phyloP scores from a whole-genome alignment of 2,888 invertebrate genomes.

The Stenodera caucasica region DNA sequence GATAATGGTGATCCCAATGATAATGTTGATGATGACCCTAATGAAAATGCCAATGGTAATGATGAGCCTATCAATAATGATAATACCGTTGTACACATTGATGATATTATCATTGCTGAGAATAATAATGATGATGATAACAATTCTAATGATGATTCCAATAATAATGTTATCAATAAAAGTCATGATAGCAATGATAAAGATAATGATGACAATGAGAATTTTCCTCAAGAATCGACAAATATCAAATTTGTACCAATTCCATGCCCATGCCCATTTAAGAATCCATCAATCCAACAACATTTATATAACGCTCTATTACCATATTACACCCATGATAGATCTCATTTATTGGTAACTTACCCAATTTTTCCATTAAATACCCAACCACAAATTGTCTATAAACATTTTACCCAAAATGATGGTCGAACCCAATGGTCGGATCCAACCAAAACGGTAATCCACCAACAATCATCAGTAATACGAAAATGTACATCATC shows the following conservation, averaged over 20 bases:
- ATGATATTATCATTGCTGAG: too few relatives aligned
- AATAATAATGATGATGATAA: too few relatives aligned
- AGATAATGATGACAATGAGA: too few relatives aligned
- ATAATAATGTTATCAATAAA: too few relatives aligned
- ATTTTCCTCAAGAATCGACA: neutral
- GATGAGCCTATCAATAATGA: too few relatives aligned
- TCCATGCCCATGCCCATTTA: neutral
- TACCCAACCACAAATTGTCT: neutral
- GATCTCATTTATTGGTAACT: neutral
- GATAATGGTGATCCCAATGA: too few relatives aligned
- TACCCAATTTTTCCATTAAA: neutral
- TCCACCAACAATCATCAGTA: constrained; percentile 19
- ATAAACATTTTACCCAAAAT: neutral
- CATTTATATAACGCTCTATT: neutral
- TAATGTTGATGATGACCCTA: too few relatives aligned
- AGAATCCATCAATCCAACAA: neutral
- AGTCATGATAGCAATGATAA: neutral
- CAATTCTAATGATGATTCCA: too few relatives aligned
- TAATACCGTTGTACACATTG: too few relatives aligned
- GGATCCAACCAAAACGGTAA: constrained; percentile 25
- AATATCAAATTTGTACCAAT: neutral
- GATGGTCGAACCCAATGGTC: constrained; percentile 11
- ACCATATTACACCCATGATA: neutral
- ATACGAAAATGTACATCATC: too few relatives aligned
- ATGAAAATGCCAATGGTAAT: too few relatives aligned